A percentile compares a stretch with the other conserved stretches of the same genome.
Evolutionary conservation across 1,140 invertebrate species (phyloP).

Genomic region (Dryas iulia): DNA sequence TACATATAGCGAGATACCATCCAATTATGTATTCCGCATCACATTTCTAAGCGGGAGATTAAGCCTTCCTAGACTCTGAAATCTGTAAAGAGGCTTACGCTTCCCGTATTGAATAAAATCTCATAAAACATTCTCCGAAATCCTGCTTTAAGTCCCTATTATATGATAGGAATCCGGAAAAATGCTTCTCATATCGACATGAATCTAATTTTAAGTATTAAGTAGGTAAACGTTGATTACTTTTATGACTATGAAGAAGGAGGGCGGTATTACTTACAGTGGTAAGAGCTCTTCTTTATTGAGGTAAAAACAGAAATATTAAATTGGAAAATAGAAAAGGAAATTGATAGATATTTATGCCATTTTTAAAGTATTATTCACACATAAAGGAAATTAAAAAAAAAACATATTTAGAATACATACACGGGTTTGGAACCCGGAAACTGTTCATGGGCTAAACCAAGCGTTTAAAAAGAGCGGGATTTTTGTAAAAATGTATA

Average conservation of each 20-base stretch:
- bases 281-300: no score
- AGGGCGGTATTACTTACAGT: no score
- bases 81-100: slow-evolving; percentile 65
- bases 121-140: slow-evolving; percentile 58
- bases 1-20: background rate
- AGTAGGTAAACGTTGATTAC: background rate
- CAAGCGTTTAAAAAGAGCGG: no score
- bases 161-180: slow-evolving; percentile 40
- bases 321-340: no score
- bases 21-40: slow-evolving; percentile 43
- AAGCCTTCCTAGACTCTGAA: slow-evolving; percentile 59
- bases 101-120: slow-evolving; percentile 54
- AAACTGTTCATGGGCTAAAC: no score
- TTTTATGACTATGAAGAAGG: background rate
- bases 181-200: slow-evolving; percentile 16
- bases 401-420: no score
- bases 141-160: slow-evolving; percentile 46
- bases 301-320: no score
- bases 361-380: no score
- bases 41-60: slow-evolving; percentile 50
- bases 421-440: no score
- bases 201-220: background rate
- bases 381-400: no score
- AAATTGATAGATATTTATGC: no score
- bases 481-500: no score